Evolutionary conservation across 2,888 invertebrate genomes (phyloP).

Genomic region (Lasius fuliginosus): DNA sequence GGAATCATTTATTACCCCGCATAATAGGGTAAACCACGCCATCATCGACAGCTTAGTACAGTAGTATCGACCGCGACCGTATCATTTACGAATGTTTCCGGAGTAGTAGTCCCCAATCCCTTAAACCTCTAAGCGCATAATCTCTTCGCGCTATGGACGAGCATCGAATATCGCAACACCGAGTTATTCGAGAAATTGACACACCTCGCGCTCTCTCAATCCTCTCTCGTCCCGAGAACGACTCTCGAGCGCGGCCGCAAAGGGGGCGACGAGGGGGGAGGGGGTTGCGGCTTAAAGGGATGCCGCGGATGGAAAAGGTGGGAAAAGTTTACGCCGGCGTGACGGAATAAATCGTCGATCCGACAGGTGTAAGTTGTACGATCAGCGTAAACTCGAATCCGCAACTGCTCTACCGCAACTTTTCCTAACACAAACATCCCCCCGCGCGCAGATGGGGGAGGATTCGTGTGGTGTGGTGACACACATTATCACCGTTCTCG

Average conservation of each 20-base stretch:
- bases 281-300: background rate
- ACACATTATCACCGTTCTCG: slow-evolving; percentile 17
- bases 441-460: background rate
- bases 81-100: slow-evolving; percentile 14
- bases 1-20: slow-evolving; percentile 3
- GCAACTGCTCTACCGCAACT: slow-evolving; percentile 32
- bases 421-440: slow-evolving; percentile 39
- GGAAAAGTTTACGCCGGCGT: slow-evolving; percentile 63
- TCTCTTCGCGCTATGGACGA: slow-evolving; percentile 28
- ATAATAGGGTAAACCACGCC: background rate
- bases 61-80: background rate
- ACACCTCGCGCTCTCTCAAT: slow-evolving; percentile 58
- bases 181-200: slow-evolving; percentile 51
- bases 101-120: background rate
- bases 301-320: slow-evolving; percentile 27
- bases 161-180: slow-evolving; percentile 44
- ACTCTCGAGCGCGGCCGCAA: slow-evolving; percentile 63
- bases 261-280: slow-evolving; percentile 41
- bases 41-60: background rate
- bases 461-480: slow-evolving; percentile 11
- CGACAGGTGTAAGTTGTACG: slow-evolving; percentile 71
- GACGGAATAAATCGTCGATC: slow-evolving; percentile 79
- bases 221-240: slow-evolving; percentile 54
- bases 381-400: slow-evolving; percentile 69
- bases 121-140: slow-evolving; percentile 30